These are phyloP conservation scores for Eudyptes chrysolophus DNA, from an alignment of 2,113 vertebrate genomes.

Conservation along the genomic window DNA sequence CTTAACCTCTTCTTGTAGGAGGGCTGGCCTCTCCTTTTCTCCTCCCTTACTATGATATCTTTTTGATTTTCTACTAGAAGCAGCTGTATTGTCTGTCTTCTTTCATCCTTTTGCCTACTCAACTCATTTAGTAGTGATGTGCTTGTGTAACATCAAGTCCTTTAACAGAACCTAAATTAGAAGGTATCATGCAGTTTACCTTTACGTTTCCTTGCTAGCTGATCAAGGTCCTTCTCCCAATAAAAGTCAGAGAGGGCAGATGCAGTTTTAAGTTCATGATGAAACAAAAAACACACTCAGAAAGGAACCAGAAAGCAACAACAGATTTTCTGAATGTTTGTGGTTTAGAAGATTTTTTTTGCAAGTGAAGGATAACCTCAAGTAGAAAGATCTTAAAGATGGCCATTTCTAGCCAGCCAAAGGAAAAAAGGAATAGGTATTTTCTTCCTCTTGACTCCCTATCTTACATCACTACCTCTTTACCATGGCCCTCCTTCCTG, in stretches of 20 bases:
- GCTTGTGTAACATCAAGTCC: background rate
- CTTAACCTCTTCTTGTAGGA: background rate
- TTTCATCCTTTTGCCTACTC: background rate
- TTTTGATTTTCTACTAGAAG: background rate
- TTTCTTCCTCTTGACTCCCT: background rate
- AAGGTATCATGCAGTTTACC: background rate
- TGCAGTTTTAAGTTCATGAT: background rate
- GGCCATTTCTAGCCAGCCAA: background rate
- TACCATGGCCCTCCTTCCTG: background rate
- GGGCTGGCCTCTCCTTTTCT: background rate
- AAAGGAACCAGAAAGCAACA: background rate
- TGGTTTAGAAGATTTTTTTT: background rate
- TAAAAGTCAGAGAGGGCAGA: background rate
- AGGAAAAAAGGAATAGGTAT: background rate
- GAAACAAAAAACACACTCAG: background rate
- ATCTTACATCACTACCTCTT: background rate
- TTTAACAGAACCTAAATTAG: background rate
- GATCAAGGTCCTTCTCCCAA: background rate
- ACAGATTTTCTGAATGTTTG: background rate
- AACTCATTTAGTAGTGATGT: background rate
- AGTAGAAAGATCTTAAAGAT: background rate
- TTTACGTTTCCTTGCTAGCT: background rate
- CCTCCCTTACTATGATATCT: background rate
- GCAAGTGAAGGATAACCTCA: background rate
- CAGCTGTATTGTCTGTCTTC: background rate